These are phyloP conservation scores for Sebastolobus altivelis DNA, from an alignment of 2,797 vertebrate species.

Conservation along the genomic window DNA sequence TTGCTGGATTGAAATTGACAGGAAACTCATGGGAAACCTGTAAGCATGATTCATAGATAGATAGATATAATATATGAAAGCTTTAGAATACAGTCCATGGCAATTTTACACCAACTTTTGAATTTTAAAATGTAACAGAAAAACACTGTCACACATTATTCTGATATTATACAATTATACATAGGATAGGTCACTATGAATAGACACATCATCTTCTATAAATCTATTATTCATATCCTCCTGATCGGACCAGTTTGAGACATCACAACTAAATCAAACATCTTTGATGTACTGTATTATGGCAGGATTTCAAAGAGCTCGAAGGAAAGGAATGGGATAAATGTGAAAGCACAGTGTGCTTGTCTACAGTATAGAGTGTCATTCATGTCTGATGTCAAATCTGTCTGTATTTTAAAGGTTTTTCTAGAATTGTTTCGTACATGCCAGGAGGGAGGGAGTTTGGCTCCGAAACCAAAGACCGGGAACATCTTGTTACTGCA, in stretches of 20 bases:
- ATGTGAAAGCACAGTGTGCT: background rate
- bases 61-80: background rate
- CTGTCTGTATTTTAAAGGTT: background rate
- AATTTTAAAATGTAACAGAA: background rate
- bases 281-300: background rate
- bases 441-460: slow-evolving; percentile 92
- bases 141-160: background rate
- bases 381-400: background rate
- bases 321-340: background rate
- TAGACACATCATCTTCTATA: background rate
- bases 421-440: slow-evolving; percentile 72
- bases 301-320: background rate
- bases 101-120: too few relatives aligned
- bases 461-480: slow-evolving; percentile 97
- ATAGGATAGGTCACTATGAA: background rate
- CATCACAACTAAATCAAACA: background rate
- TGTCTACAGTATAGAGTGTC: background rate
- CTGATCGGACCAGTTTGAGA: background rate
- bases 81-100: background rate
- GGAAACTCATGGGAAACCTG: slow-evolving; percentile 98
- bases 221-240: background rate
- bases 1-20: slow-evolving; percentile 92
- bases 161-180: background rate
- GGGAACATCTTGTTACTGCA: slow-evolving; percentile 96
- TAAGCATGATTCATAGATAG: slow-evolving; percentile 8